These are phyloP conservation scores for Hemiprocne comata DNA, from an alignment of 2,113 vertebrate genomes.

Conservation along the genomic window DNA sequence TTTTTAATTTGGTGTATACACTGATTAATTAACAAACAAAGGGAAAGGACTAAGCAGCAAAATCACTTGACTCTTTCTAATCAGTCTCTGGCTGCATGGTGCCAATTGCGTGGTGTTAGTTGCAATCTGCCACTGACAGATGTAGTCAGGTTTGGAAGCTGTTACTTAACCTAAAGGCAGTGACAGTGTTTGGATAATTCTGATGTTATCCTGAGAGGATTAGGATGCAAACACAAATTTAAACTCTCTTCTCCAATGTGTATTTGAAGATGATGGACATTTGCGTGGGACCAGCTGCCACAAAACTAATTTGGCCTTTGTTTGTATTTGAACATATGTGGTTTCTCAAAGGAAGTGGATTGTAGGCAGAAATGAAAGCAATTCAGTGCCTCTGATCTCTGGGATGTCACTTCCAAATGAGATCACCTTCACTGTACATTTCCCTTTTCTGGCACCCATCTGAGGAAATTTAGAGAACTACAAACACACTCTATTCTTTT, in stretches of 20 bases:
- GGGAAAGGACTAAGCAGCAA: background rate
- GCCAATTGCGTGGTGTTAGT: constrained; percentile 12
- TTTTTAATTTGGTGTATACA: background rate
- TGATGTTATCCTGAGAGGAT: constrained; percentile 60
- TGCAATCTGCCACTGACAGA: constrained; percentile 68
- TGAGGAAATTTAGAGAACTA: background rate
- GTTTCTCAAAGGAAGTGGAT: constrained; percentile 39
- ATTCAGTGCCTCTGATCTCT: constrained; percentile 40
- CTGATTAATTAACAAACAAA: constrained; percentile 30
- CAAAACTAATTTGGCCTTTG: constrained; percentile 24
- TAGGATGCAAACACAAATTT: constrained; percentile 42
- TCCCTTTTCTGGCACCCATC: background rate
- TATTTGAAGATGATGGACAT: constrained; percentile 56
- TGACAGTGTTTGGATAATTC: constrained; percentile 46
- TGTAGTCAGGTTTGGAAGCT: constrained; percentile 58
- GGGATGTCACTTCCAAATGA: constrained; percentile 9
- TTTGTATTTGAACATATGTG: constrained; percentile 55
- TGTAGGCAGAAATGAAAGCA: constrained; percentile 53
- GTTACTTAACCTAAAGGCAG: constrained; percentile 49
- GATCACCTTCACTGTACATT: constrained; percentile 7
- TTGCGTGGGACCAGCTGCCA: background rate
- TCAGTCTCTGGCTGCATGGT: background rate
- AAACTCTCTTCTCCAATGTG: background rate
- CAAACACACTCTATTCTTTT: background rate
- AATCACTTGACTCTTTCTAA: constrained; percentile 20